Percentiles rank a stretch among this genome's conserved stretches.
These are phyloP conservation scores for Xanthorhoe spadicearia DNA, from an alignment of 2,888 invertebrate genomes.

Conservation along the genomic window DNA sequence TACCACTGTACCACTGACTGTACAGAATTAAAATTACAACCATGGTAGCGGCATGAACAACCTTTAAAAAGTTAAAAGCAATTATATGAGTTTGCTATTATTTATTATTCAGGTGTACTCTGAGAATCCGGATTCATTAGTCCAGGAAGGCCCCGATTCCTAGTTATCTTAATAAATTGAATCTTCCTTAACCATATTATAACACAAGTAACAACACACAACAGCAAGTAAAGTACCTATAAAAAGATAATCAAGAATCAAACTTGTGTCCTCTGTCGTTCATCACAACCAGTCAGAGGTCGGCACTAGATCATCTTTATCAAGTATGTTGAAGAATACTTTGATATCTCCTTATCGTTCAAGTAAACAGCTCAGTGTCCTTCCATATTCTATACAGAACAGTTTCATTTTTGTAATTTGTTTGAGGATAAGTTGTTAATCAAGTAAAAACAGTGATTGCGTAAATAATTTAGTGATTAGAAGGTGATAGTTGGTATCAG, in stretches of 20 bases:
- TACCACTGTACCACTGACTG: no score
- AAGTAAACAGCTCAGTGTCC: slow-evolving; percentile 18
- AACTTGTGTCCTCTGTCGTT: background rate
- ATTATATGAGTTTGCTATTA: background rate
- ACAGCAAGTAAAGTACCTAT: no score
- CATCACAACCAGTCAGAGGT: background rate
- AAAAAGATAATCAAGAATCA: background rate
- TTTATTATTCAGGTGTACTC: background rate
- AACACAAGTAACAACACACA: no score
- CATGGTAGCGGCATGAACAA: no score
- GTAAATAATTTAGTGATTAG: slow-evolving; percentile 3
- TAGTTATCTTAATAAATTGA: no score
- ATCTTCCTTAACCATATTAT: no score
- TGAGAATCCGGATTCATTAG: no score
- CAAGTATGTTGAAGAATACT: background rate
- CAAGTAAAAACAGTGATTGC: slow-evolving; percentile 4
- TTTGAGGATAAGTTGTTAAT: background rate
- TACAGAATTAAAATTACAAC: no score
- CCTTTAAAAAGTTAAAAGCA: background rate
- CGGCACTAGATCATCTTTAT: background rate
- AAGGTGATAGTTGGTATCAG: slow-evolving; percentile 18
- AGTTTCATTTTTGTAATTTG: background rate
- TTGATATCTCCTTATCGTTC: background rate
- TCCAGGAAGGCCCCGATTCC: no score
- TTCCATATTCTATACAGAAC: slow-evolving; percentile 16